Percentiles rank a stretch among this genome's conserved stretches.
Evolutionary conservation across 1,140 invertebrate genomes (phyloP).

Genomic region (Trichonephila clavipes): DNA sequence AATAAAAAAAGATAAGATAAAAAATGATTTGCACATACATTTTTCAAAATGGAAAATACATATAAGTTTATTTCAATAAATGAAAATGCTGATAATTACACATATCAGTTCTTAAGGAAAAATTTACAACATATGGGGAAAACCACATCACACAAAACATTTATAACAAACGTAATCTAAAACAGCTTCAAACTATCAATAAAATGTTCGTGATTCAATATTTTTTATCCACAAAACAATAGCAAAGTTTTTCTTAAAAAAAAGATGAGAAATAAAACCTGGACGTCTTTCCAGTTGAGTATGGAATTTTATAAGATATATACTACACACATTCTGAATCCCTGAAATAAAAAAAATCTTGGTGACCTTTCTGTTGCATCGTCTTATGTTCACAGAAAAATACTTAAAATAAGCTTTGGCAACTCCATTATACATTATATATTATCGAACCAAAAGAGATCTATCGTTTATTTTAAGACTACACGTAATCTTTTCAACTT

Average conservation of each 20-base stretch:
- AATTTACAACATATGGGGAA: background rate
- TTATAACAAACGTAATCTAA: background rate
- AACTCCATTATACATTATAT: background rate
- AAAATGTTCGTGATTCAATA: no score
- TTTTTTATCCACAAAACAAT: no score
- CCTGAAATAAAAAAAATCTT: background rate
- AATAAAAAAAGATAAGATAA: background rate
- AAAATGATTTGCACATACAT: background rate
- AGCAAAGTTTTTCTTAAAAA: background rate
- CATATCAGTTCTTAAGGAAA: background rate
- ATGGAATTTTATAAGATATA: background rate
- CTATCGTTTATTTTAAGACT: background rate
- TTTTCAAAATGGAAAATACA: background rate
- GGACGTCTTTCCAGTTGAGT: background rate
- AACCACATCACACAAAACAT: background rate
- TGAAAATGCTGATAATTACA: background rate
- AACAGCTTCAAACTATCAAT: background rate
- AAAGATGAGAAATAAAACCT: background rate
- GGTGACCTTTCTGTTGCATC: background rate
- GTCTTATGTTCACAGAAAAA: background rate
- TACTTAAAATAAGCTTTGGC: conserved; percentile 22
- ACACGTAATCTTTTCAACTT: background rate
- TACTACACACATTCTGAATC: background rate
- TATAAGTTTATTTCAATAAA: background rate
- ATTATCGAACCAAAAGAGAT: conserved; percentile 2